Evolutionary conservation across 2,113 vertebrate species (phyloP).

Genomic region (Psittacara wagleri): DNA sequence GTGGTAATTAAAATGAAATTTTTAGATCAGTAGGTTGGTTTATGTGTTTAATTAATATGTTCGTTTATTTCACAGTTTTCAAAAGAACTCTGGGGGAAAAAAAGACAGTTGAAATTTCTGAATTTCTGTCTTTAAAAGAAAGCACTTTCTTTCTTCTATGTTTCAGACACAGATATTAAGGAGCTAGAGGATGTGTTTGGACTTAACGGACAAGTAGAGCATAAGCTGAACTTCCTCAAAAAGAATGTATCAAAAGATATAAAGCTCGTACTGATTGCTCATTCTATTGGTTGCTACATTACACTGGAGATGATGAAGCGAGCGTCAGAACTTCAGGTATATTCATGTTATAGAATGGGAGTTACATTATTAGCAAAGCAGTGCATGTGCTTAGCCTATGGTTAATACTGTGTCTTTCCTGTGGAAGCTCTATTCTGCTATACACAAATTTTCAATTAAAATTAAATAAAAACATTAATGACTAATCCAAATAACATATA

Average conservation of each 20-base stretch:
- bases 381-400: not conserved
- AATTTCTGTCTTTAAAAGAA: not conserved
- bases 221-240: constrained; percentile 89
- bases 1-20: not conserved
- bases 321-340: constrained; percentile 85
- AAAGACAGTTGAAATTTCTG: not conserved
- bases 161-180: constrained; percentile 75
- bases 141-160: constrained; percentile 23
- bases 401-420: not conserved
- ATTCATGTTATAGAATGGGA: not conserved
- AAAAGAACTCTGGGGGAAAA: not conserved
- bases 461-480: not conserved
- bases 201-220: constrained; percentile 88
- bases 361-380: not conserved
- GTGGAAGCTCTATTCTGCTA: not conserved
- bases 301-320: constrained; percentile 89
- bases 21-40: not conserved
- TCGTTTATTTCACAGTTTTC: not conserved
- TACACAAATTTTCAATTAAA: not conserved
- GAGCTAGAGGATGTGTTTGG: constrained; percentile 86
- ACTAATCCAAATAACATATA: not conserved
- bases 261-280: constrained; percentile 86
- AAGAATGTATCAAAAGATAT: constrained; percentile 82
- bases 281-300: constrained; percentile 93
- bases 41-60: not conserved